Conservation (phyloP, 2,113 vertebrate genomes). For the Ursus arctos region DNA sequence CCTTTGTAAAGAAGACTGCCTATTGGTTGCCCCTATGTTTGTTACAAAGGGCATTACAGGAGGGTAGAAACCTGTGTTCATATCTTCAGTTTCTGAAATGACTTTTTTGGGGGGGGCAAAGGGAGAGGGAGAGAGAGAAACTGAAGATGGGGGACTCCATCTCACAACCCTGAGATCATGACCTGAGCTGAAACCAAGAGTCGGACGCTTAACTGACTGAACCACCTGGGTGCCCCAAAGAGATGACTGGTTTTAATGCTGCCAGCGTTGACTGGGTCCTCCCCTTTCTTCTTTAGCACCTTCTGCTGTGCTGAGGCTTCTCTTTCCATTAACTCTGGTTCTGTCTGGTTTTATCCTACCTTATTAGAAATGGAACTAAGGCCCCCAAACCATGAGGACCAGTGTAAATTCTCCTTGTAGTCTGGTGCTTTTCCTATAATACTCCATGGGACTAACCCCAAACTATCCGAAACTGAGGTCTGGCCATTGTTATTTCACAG, state of each 20-base stretch:
- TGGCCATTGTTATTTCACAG: neutral
- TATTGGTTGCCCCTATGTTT: neutral
- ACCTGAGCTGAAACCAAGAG: neutral
- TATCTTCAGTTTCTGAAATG: neutral
- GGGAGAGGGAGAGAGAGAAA: neutral
- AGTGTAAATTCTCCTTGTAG: neutral
- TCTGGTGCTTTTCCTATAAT: neutral
- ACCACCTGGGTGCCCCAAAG: neutral
- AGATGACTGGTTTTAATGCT: neutral
- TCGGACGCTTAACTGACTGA: neutral
- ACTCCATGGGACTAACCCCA: neutral
- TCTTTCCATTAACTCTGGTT: neutral
- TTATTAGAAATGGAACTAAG: neutral
- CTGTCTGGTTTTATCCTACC: accelerated
- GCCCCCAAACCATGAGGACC: neutral
- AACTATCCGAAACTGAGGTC: neutral
- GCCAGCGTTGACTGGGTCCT: accelerated
- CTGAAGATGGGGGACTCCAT: neutral
- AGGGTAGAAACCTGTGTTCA: neutral
- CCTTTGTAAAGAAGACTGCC: neutral
- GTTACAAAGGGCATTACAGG: neutral
- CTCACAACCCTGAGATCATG: neutral
- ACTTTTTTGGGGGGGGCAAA: neutral
- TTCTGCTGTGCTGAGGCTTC: neutral
- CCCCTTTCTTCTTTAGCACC: neutral